Conservation (phyloP, 2,888 invertebrate genomes). For the Prenolepis imparis region DNA sequence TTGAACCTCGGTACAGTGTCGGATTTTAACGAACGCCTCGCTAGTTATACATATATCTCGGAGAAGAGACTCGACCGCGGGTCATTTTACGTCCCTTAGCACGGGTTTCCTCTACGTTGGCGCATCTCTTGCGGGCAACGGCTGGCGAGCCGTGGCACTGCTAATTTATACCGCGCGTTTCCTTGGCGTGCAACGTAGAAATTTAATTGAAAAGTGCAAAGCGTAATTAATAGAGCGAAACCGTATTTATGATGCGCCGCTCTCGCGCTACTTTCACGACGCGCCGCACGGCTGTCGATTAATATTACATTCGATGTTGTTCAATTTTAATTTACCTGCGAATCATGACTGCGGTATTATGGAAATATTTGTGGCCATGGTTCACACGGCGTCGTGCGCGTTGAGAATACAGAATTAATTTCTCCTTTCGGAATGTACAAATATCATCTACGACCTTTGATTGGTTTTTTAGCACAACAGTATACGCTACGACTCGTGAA, state of each 20-base stretch:
- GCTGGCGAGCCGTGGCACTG: slow-evolving; percentile 1
- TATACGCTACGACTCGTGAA: not conserved
- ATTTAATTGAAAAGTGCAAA: slow-evolving; percentile 54
- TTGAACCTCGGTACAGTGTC: slow-evolving; percentile 17
- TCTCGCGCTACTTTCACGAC: slow-evolving; percentile 11
- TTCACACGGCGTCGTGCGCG: not conserved
- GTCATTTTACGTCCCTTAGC: slow-evolving; percentile 38
- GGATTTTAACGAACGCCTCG: slow-evolving; percentile 23
- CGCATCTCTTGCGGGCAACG: slow-evolving; percentile 20
- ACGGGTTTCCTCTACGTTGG: slow-evolving; percentile 14
- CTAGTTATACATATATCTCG: not conserved
- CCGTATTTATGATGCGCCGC: slow-evolving; percentile 45
- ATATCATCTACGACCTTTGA: slow-evolving; percentile 25
- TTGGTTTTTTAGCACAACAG: not conserved
- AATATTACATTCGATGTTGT: slow-evolving; percentile 45
- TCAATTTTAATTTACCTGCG: slow-evolving; percentile 38
- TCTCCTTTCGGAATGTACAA: not conserved
- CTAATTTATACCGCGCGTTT: slow-evolving; percentile 45
- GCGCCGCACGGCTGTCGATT: slow-evolving; percentile 32
- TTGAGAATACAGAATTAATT: slow-evolving; percentile 30
- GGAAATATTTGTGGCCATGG: slow-evolving; percentile 19
- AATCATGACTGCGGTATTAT: slow-evolving; percentile 19
- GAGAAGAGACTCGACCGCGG: slow-evolving; percentile 17
- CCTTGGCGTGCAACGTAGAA: slow-evolving; percentile 32
- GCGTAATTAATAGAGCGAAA: slow-evolving; percentile 54